Base-by-base conservation (phyloP, 1,140 invertebrate genomes). In the Hermetia illucens region DNA sequence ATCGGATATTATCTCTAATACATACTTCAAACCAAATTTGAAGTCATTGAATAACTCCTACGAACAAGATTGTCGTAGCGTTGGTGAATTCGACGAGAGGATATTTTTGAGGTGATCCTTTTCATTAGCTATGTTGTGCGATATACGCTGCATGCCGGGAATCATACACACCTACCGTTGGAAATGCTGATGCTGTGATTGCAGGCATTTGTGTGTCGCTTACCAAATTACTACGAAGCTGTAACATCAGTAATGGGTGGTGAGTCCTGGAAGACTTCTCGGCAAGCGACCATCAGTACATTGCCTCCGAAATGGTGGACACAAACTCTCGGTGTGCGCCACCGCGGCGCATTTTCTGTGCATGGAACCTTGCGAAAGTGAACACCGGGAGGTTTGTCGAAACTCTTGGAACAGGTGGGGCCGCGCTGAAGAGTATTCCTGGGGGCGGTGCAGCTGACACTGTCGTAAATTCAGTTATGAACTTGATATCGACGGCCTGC, bases 71-170 rank as follows among this genome's bases (percentile, higher is more conserved):
- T 81, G 96, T 24, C 62, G 95, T 10, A 91, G 76, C 57, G 79
- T 83, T 36, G 90, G 91, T 4, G 90, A 96, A 65, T 92, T 97
- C 63, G 93, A 98, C 55, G 94, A 98, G 64, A 73, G 91, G 53
- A 88, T 36, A 39, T 21, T 41, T 48, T 63, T 70, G 40, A 53
- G 93, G 92, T 10, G 84, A 95, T 52, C 69, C 77, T 36, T 61
- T 84, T 31, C 90, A 96, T 58, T 97, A 93, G 94, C 72, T 97
- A 50, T 85, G 85, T 29, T 98, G 92, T 72, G 82, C 89, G 17
- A 62, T 96, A 13, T 96, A 93, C 63, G 86, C 88, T 19, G 82
- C 88, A 15, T 94, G 90, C 59, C 68, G 89, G 32, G 77, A 78
- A 34, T 76, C 78, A 3, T 73, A 75, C 22, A 80, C 79, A 21